phyloP scores from a whole-genome alignment of 37 sponge, comb jelly and placozoan species.

The Petrosia ficiformis region DNA sequence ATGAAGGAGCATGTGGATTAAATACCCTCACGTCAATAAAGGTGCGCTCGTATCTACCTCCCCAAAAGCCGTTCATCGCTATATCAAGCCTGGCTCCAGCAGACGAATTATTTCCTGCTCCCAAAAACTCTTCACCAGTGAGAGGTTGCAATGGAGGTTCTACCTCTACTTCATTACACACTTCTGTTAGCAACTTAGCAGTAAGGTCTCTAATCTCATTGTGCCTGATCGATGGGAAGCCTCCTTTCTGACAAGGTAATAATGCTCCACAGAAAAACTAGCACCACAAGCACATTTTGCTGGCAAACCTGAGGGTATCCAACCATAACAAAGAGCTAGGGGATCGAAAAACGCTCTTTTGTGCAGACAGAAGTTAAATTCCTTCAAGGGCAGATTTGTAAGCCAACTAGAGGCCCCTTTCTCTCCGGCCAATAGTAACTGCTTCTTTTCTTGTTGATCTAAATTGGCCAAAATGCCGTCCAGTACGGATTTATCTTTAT shows the following conservation, averaged over 20 bases:
- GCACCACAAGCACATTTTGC: too few relatives aligned
- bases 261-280: too few relatives aligned
- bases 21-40: neutral
- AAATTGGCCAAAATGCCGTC: too few relatives aligned
- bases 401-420: neutral
- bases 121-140: neutral
- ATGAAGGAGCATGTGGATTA: neutral
- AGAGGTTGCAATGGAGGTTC: neutral
- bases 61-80: too few relatives aligned
- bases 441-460: too few relatives aligned
- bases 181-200: neutral
- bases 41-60: too few relatives aligned
- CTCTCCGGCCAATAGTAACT: too few relatives aligned
- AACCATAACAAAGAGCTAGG: neutral
- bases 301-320: too few relatives aligned
- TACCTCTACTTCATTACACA: neutral
- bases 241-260: too few relatives aligned
- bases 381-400: neutral
- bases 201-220: neutral
- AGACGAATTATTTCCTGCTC: too few relatives aligned
- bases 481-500: too few relatives aligned
- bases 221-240: neutral
- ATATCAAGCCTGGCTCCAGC: too few relatives aligned
- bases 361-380: slow-evolving; percentile 1
- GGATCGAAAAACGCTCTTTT: neutral